phyloP scores from a whole-genome alignment of 2,797 vertebrate genomes.

The Phylloscopus collybita region DNA sequence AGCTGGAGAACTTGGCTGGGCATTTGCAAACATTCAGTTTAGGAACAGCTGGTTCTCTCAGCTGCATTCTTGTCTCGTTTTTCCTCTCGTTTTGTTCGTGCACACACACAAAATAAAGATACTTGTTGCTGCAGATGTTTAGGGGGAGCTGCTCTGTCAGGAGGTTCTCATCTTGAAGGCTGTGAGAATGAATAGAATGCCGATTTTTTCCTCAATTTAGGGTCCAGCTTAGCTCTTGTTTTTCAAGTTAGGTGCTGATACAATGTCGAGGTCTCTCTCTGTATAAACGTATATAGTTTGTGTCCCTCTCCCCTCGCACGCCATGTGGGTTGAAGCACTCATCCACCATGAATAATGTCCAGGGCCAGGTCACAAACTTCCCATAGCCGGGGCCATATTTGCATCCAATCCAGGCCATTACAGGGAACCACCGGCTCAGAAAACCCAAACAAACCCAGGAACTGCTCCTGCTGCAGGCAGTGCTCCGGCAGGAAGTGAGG shows the following conservation, averaged over 20 bases:
- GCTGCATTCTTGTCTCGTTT: neutral
- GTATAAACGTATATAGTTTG: rapidly evolving
- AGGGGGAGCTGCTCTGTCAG: neutral
- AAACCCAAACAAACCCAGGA: neutral
- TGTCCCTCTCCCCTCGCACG: neutral
- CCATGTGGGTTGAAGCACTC: neutral
- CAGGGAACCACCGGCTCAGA: neutral
- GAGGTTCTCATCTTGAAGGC: neutral
- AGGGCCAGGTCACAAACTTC: conserved; percentile 29
- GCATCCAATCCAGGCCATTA: neutral
- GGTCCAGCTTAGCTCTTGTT: neutral
- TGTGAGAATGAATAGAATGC: neutral
- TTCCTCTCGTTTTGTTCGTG: neutral
- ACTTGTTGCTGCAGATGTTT: conserved; percentile 49
- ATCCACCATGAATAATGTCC: conserved; percentile 16
- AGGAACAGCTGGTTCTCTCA: conserved; percentile 37
- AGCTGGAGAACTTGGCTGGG: neutral
- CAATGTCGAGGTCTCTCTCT: rapidly evolving
- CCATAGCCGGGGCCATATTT: neutral
- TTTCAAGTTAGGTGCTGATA: rapidly evolving
- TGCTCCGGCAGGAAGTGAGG: rapidly evolving
- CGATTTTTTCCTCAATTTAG: neutral
- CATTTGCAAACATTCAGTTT: neutral
- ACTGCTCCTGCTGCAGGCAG: rapidly evolving
- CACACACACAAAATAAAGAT: neutral